Evolutionary conservation across 1,140 invertebrate genomes (phyloP).

Genomic region (Maniola jurtina): DNA sequence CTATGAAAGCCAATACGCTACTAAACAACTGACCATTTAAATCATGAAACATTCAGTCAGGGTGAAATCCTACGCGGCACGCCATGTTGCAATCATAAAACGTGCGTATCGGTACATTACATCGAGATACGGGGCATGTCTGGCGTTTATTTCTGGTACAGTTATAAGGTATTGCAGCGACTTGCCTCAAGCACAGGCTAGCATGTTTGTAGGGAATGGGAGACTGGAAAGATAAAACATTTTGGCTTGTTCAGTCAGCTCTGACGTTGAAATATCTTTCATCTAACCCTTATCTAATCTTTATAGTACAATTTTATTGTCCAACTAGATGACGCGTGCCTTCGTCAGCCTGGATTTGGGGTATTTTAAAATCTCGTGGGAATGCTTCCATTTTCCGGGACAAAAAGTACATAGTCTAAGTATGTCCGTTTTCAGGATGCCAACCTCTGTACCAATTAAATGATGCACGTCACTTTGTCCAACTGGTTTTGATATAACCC

Average conservation of each 20-base stretch:
- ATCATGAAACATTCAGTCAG: constrained; percentile 17
- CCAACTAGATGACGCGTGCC: too few relatives aligned
- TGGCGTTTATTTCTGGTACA: constrained; percentile 46
- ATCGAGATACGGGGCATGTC: constrained; percentile 34
- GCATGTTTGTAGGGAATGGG: not conserved
- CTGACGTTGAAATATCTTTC: not conserved
- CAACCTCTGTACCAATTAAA: too few relatives aligned
- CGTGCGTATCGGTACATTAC: constrained; percentile 20
- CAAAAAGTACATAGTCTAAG: too few relatives aligned
- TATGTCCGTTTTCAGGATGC: too few relatives aligned
- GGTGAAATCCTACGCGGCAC: constrained; percentile 10
- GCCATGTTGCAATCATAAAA: constrained; percentile 25
- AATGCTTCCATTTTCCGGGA: too few relatives aligned
- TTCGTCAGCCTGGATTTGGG: too few relatives aligned
- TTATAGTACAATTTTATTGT: too few relatives aligned
- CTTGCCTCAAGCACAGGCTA: not conserved
- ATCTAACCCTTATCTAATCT: too few relatives aligned
- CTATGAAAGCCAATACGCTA: not conserved
- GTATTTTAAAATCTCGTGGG: too few relatives aligned
- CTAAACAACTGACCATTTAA: constrained; percentile 4
- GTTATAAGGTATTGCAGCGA: constrained; percentile 16
- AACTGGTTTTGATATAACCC: too few relatives aligned
- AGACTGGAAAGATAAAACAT: not conserved
- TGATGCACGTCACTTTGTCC: too few relatives aligned
- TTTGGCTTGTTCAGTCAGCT: not conserved